These are phyloP conservation scores for Phyllopteryx taeniolatus DNA, from an alignment of 2,113 vertebrate genomes.

Conservation along the genomic window DNA sequence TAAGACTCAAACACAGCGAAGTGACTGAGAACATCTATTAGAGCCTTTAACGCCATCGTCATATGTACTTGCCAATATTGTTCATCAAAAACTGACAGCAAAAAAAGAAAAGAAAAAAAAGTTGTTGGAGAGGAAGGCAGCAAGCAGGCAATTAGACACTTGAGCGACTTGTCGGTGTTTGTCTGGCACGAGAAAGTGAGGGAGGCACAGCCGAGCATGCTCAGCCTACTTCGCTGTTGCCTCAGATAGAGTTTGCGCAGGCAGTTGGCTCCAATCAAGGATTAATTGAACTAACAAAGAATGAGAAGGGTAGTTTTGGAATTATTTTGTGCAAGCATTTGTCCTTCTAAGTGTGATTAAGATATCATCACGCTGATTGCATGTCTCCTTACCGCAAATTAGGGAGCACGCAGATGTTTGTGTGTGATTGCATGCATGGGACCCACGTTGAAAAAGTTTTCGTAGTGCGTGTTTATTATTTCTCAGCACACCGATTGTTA, in stretches of 20 bases:
- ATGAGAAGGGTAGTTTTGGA: conserved; percentile 55
- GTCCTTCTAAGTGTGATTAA: conserved; percentile 61
- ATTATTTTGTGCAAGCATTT: conserved; percentile 55
- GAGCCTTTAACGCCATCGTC: conserved; percentile 20
- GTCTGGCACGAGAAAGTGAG: conserved; percentile 51
- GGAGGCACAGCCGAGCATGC: conserved; percentile 34
- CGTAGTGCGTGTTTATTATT: background rate
- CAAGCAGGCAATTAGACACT: conserved; percentile 63
- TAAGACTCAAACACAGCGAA: conserved; percentile 7
- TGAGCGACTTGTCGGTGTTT: conserved; percentile 53
- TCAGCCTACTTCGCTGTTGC: conserved; percentile 49
- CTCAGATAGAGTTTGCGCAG: conserved; percentile 57
- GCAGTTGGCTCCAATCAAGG: conserved; percentile 75
- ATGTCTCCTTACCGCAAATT: conserved; percentile 27
- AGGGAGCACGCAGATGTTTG: background rate
- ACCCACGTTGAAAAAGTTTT: background rate
- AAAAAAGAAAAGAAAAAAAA: background rate
- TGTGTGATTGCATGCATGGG: background rate
- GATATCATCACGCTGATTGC: conserved; percentile 54
- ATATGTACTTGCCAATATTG: conserved; percentile 46
- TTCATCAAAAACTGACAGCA: conserved; percentile 44
- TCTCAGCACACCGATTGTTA: background rate
- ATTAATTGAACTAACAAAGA: conserved; percentile 73
- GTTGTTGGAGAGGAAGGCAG: conserved; percentile 34
- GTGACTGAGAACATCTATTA: conserved; percentile 29